These are phyloP conservation scores for Anguilla obscura DNA, from an alignment of 2,797 vertebrate genomes.

Conservation along the genomic window DNA sequence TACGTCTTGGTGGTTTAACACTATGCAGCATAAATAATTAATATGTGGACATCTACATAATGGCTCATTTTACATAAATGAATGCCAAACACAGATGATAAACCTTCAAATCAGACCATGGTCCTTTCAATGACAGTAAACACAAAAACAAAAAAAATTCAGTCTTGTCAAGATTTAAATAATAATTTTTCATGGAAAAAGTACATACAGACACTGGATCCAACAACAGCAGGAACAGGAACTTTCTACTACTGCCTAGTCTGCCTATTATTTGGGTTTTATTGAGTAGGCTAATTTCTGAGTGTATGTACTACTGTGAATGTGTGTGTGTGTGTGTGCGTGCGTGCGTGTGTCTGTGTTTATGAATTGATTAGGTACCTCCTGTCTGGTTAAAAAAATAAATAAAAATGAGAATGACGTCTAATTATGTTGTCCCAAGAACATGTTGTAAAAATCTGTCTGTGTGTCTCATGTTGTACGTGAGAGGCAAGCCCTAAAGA, in stretches of 20 bases:
- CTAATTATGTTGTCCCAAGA: neutral
- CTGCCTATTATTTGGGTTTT: neutral
- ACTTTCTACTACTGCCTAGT: neutral
- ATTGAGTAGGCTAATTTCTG: neutral
- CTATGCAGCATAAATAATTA: neutral
- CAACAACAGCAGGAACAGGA: neutral
- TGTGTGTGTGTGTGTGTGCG: constrained; percentile 15
- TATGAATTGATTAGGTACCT: neutral
- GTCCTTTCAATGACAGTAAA: neutral
- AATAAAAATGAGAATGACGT: too few species aligned
- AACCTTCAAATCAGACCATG: neutral
- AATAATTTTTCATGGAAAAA: neutral
- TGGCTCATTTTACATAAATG: too few species aligned
- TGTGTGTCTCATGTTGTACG: neutral
- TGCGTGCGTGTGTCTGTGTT: constrained; percentile 16
- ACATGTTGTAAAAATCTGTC: neutral
- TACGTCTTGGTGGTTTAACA: neutral
- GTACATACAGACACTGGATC: neutral
- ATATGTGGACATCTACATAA: neutral
- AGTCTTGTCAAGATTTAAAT: neutral
- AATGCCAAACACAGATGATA: neutral
- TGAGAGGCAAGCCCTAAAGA: too few species aligned
- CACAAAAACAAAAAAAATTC: neutral
- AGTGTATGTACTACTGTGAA: neutral
- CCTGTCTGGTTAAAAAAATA: too few species aligned